These are phyloP conservation scores for Bos javanicus DNA, from an alignment of 2,113 vertebrate species.

Conservation along the genomic window DNA sequence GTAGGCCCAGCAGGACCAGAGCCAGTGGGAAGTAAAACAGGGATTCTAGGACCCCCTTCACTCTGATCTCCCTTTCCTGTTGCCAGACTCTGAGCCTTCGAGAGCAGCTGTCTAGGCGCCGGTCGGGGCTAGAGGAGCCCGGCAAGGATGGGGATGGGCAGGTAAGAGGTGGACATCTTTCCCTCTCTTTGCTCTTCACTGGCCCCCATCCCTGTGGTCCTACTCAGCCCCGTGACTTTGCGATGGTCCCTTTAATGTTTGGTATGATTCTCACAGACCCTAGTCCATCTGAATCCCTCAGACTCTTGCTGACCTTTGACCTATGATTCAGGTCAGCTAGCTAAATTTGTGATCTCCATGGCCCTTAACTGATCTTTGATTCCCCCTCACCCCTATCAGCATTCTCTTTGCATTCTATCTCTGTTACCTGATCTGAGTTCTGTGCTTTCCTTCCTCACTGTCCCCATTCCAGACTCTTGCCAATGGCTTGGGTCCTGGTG, in stretches of 20 bases:
- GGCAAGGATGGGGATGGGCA: constrained; percentile 78
- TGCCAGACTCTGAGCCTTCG: constrained; percentile 75
- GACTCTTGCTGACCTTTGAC: background rate
- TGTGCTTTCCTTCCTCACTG: background rate
- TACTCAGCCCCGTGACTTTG: background rate
- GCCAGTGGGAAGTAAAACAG: background rate
- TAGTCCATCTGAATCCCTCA: background rate
- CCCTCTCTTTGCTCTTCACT: background rate
- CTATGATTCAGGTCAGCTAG: background rate
- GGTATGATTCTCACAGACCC: background rate
- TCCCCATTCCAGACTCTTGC: constrained; percentile 82
- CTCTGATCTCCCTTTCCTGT: background rate
- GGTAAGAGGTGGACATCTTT: constrained; percentile 39
- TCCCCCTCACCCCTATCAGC: background rate
- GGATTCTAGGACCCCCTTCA: background rate
- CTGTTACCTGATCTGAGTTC: background rate
- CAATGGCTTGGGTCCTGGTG: constrained; percentile 86
- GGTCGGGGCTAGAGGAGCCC: constrained; percentile 76
- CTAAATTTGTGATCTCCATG: background rate
- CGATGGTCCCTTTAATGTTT: background rate
- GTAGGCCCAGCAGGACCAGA: background rate
- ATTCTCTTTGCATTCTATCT: background rate
- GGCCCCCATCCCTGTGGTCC: background rate
- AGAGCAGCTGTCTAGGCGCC: constrained; percentile 77
- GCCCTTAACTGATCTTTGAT: background rate